Base-by-base conservation (phyloP, 2,113 vertebrate genomes). In the Vidua macroura region DNA sequence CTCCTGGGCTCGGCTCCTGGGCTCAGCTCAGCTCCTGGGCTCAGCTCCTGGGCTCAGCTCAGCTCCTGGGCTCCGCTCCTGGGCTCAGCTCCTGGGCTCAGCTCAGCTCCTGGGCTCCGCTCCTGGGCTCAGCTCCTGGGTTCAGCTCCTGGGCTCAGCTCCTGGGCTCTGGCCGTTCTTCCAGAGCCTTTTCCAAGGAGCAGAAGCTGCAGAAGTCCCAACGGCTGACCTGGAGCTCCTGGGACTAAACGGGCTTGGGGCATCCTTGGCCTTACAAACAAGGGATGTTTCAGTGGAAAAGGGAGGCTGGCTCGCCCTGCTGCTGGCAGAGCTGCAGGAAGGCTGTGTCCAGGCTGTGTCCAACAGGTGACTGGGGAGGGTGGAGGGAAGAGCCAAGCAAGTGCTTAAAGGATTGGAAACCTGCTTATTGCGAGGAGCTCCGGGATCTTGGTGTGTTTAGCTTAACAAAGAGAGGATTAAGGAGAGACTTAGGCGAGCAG, bases 391-490 rank as follows among this genome's bases (percentile, higher is more conserved):
- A 84, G 70, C 48, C 90, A 85, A 68, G 75, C 13, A 86, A 85
- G 76, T 2, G 28, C 33, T 90, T 25, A 33, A 66, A 76, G 70
- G 68, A 52, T 92, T 68, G 52, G 66, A 33, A 90, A 83, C 3
- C 46, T 69, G 62, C 67, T 93, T 28, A 15, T 7, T 24, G 56
- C 13, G 35, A 89, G 87, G 5, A 94, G 53, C 78, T 48, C 62
- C 11, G 28, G 62, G 67, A 58, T 49, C 83, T 28, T 3, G 33
- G 55, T 35, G 68, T 49, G 70, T 49, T 91, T 69, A 73, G 78
- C 37, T 64, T 76, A 76, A 85, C 87, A 92, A 85, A 58, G 86
- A 73, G 59, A 51, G 72, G 88, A 85, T 94, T 86, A 93, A 51
- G 63, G 76, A 48, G 56, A 11, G 63, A 37, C 62, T 92, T 90